These are phyloP conservation scores for Tachycineta bicolor DNA, from an alignment of 2,113 vertebrate genomes.

Conservation along the genomic window DNA sequence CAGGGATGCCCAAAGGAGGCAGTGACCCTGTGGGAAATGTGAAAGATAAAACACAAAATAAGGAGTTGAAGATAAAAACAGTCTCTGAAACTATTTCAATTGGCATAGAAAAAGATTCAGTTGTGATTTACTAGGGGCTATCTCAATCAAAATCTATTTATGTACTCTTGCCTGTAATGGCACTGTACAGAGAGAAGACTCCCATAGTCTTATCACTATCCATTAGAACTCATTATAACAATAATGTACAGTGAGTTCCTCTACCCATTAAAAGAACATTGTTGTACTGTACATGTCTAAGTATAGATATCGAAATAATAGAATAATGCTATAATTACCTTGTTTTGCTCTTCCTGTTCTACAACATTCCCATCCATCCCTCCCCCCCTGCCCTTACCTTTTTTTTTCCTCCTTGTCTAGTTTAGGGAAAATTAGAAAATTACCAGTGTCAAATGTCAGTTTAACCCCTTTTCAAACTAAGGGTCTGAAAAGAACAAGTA, in stretches of 20 bases:
- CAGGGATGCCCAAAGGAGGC: background rate
- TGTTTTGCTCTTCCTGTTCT: background rate
- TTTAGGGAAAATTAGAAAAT: background rate
- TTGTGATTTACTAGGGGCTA: slow-evolving; percentile 2
- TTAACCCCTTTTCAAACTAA: background rate
- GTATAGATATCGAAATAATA: background rate
- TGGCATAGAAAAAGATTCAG: background rate
- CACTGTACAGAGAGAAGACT: background rate
- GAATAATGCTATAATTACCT: background rate
- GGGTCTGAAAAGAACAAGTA: background rate
- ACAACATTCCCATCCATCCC: accelerated
- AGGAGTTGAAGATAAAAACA: background rate
- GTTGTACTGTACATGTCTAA: background rate
- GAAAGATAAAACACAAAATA: background rate
- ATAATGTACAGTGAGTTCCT: background rate
- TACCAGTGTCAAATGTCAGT: background rate
- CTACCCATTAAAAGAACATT: background rate
- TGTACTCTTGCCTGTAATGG: slow-evolving; percentile 21
- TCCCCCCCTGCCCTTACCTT: accelerated
- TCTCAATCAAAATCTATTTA: slow-evolving; percentile 38
- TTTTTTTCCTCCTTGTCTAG: background rate
- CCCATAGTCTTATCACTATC: background rate
- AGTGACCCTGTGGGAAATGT: background rate
- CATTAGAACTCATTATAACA: background rate
- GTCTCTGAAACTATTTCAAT: background rate